Evolutionary conservation across 2,888 invertebrate genomes (phyloP).

Genomic region (Pseudeuparius sepicola): DNA sequence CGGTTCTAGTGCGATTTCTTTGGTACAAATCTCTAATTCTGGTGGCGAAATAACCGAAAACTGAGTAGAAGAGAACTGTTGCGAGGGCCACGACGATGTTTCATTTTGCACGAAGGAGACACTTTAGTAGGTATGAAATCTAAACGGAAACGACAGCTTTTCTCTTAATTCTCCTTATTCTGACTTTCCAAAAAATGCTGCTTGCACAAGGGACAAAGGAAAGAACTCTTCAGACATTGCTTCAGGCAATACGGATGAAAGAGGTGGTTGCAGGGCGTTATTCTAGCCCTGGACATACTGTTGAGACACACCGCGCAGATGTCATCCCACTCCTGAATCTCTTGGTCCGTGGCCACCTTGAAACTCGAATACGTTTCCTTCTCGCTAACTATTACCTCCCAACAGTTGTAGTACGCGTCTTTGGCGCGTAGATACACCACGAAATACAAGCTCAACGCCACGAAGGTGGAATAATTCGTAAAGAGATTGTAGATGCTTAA

Average conservation of each 20-base stretch:
- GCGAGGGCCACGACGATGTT: slow-evolving; percentile 33
- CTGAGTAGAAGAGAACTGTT: slow-evolving; percentile 36
- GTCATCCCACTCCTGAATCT: slow-evolving; percentile 58
- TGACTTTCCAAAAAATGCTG: slow-evolving; percentile 32
- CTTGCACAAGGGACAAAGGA: slow-evolving; percentile 68
- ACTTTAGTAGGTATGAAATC: too few species aligned
- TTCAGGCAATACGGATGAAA: slow-evolving; percentile 70
- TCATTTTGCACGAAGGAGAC: too few species aligned
- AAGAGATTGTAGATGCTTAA: slow-evolving; percentile 22
- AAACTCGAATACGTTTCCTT: slow-evolving; percentile 33
- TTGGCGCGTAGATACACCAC: slow-evolving; percentile 34
- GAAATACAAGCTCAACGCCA: slow-evolving; percentile 32
- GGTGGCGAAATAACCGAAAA: slow-evolving; percentile 35
- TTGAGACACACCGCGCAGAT: slow-evolving; percentile 70
- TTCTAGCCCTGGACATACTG: slow-evolving; percentile 57
- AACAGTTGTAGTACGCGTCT: slow-evolving; percentile 33
- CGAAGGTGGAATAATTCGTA: slow-evolving; percentile 25
- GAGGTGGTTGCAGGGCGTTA: slow-evolving; percentile 70
- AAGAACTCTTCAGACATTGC: slow-evolving; percentile 56
- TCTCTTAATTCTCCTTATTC: too few species aligned
- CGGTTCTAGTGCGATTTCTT: slow-evolving; percentile 22
- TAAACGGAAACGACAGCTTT: too few species aligned
- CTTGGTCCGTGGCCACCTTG: slow-evolving; percentile 50
- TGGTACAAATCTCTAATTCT: slow-evolving; percentile 31
- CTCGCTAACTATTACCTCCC: slow-evolving; percentile 31